Evolutionary conservation across 2,113 vertebrate genomes (phyloP), one percentile per base, ranked within the genome.

Genomic region (Nansenia antarctica): DNA sequence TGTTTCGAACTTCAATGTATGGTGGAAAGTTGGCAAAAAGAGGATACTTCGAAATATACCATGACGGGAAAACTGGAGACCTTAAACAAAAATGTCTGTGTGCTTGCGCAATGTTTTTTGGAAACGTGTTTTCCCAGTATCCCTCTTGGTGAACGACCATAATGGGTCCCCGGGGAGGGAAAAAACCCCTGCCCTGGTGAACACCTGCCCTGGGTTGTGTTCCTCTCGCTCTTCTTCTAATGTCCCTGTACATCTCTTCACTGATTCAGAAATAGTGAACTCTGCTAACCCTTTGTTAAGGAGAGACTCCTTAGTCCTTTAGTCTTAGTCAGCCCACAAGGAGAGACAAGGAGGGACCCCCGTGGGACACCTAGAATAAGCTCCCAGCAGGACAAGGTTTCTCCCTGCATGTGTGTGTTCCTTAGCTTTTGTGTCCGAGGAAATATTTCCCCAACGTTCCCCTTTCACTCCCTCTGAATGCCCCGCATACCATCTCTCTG

Each of bases 401-500:
- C 70, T 52, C 61, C 72, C 62, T 39, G 24, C 37, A 45, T 12
- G 39, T 75, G 61, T 26, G 64, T 57, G 45, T 61, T 79, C 39
- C 73, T 76, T 20, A 0, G 69, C 77, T 71, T 78, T 73, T 70
- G 73, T 79, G 65, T 69, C 69, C 81, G 76, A 72, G 78, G 69
- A 85, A 87, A 82, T 72, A 63, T 71, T 66, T 78, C 69, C 65
- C 74, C 39, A 70, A 54, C 45, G 9, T 61, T 63, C 73, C 82
- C 70, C 85, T 80, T 81, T 82, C 81, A 77, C 45, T 53, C 76
- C n/a, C 57, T 55, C 67, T 78, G 64, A 85, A 80, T 82, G 64
- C 73, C 75, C 70, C 77, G 47, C 85, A 87, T 87, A 79, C 79
- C 82, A 86, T 85, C 47, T 30, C 69, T 71, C 73, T 79, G 84